phyloP scores from a whole-genome alignment of 1,140 invertebrate species.

The Pseudomyrmex sp. region DNA sequence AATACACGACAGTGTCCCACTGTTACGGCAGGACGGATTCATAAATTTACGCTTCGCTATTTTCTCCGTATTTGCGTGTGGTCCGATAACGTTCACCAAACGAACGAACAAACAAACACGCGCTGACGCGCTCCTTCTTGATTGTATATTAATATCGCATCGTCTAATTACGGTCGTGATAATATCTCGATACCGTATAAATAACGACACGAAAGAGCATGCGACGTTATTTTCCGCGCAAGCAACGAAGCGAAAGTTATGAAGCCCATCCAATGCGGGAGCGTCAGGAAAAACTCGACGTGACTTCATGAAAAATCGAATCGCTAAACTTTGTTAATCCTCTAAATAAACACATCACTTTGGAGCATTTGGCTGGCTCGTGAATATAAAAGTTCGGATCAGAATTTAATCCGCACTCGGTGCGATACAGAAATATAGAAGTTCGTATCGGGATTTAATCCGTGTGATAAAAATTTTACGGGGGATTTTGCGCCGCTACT shows the following conservation, averaged over 20 bases:
- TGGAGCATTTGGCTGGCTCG: neutral
- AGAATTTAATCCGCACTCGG: slow-evolving; percentile 34
- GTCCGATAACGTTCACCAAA: slow-evolving; percentile 58
- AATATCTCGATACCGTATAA: slow-evolving; percentile 60
- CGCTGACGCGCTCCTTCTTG: neutral
- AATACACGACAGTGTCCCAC: slow-evolving; percentile 65
- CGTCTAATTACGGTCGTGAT: slow-evolving; percentile 2
- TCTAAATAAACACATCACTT: slow-evolving; percentile 44
- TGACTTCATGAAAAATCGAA: slow-evolving; percentile 1
- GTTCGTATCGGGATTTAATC: slow-evolving; percentile 38
- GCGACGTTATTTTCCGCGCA: neutral
- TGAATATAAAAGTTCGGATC: slow-evolving; percentile 35
- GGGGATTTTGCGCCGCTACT: slow-evolving; percentile 26
- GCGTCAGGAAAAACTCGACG: slow-evolving; percentile 28
- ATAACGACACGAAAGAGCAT: neutral
- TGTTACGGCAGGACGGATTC: slow-evolving; percentile 68
- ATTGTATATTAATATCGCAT: slow-evolving; percentile 57
- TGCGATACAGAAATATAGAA: slow-evolving; percentile 50
- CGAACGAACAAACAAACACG: neutral
- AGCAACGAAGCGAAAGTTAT: neutral
- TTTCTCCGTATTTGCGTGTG: slow-evolving; percentile 63
- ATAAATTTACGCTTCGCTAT: slow-evolving; percentile 71
- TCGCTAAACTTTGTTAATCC: slow-evolving; percentile 32
- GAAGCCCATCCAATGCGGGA: neutral
- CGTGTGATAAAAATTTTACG: slow-evolving; percentile 58